Evolutionary conservation across 2,113 vertebrate genomes (phyloP).

Genomic region (Protomyctophum bolini): DNA sequence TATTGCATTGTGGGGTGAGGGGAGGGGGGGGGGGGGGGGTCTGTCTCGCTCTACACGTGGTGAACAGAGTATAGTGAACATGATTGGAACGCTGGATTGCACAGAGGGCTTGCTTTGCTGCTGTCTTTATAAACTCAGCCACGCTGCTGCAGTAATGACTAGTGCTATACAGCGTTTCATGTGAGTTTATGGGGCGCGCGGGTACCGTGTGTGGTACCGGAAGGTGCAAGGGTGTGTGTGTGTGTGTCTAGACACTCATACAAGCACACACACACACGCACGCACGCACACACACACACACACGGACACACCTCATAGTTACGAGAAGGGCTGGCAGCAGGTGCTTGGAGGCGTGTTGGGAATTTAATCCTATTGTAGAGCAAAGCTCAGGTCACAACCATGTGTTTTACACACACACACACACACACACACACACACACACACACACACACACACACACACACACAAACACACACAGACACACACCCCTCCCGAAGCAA

Average conservation of each 20-base stretch:
- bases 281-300: conserved; percentile 2
- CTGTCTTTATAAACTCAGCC: no score
- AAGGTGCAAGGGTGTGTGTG: neutral
- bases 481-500: no score
- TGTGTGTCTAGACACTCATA: neutral
- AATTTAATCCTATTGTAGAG: conserved; percentile 66
- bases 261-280: neutral
- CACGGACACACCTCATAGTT: conserved; percentile 12
- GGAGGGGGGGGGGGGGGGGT: no score
- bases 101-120: no score
- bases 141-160: no score
- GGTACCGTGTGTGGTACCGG: conserved; percentile 5
- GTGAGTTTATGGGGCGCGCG: no score
- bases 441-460: no score
- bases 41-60: neutral
- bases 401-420: neutral
- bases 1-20: no score
- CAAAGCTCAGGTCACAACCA: conserved; percentile 42
- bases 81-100: no score
- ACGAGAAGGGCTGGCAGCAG: conserved; percentile 32
- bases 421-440: no score
- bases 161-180: no score
- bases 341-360: conserved; percentile 42
- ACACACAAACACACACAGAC: no score
- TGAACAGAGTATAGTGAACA: neutral